Percentiles rank a stretch among this genome's conserved stretches.
Conservation (phyloP, 2,797 vertebrate species). For the Sebastes melanostomus region DNA sequence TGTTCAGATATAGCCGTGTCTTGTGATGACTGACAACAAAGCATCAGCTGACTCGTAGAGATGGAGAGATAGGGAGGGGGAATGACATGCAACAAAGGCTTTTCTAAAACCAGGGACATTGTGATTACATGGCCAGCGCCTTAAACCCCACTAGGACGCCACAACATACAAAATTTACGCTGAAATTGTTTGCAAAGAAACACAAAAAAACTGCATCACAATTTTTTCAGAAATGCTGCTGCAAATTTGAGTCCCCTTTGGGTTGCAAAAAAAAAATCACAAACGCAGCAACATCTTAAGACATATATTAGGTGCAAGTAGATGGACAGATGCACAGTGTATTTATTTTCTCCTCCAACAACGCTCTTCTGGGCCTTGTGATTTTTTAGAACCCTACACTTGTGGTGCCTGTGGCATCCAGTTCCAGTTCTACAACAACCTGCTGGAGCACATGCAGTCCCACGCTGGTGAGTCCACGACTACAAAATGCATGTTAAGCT, state of each 20-base stretch:
- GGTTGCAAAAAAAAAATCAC: background rate
- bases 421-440: constrained; percentile 99
- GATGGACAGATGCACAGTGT: constrained; percentile 43
- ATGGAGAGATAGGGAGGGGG: background rate
- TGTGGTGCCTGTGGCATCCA: constrained; percentile 99
- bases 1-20: constrained; percentile 1
- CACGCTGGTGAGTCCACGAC: constrained; percentile 91
- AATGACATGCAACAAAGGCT: background rate
- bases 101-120: background rate
- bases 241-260: background rate
- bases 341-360: constrained; percentile 53
- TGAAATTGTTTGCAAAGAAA: background rate
- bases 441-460: constrained; percentile 99
- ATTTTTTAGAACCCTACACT: constrained; percentile 95
- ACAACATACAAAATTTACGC: background rate
- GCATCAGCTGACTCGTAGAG: background rate
- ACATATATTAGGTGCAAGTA: constrained; percentile 10
- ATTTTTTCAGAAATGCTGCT: background rate
- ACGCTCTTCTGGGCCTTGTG: constrained; percentile 81
- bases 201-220: background rate
- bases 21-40: background rate
- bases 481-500: constrained; percentile 61
- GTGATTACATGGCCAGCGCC: background rate
- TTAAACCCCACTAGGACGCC: background rate
- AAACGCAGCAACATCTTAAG: background rate